A percentile compares a stretch with the other conserved stretches of the same genome.
Evolutionary conservation across 2,113 vertebrate genomes (phyloP).

Genomic region (Bambusicola thoracicus): DNA sequence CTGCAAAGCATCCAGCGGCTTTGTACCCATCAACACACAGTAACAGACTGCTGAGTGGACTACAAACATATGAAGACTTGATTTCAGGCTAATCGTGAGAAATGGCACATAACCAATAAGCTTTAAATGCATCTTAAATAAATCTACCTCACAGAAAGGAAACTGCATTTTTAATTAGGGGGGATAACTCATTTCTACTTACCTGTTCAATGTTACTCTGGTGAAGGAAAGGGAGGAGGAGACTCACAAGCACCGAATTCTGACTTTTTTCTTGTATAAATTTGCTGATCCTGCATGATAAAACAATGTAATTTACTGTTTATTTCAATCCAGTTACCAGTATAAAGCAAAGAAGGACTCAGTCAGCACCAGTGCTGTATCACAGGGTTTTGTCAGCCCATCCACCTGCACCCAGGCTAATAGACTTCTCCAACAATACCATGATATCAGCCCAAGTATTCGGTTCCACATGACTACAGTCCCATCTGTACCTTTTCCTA

Average conservation of each 20-base stretch:
- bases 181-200: not conserved
- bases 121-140: not conserved
- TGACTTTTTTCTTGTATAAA: slow-evolving; percentile 92
- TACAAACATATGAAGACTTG: not conserved
- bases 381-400: not conserved
- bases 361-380: not conserved
- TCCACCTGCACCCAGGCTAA: not conserved
- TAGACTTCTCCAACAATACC: fast-evolving
- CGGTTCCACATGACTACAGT: not conserved
- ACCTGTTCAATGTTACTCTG: slow-evolving; percentile 85
- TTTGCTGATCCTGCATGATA: slow-evolving; percentile 85
- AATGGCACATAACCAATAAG: not conserved
- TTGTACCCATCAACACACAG: fast-evolving
- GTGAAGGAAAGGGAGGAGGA: slow-evolving; percentile 91
- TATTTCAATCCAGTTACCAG: not conserved
- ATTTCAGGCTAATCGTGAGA: not conserved
- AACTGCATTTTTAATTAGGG: not conserved
- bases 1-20: not conserved
- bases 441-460: not conserved
- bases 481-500: not conserved
- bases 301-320: not conserved
- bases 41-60: fast-evolving
- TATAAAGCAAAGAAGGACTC: not conserved
- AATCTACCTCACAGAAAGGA: not conserved
- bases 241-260: slow-evolving; percentile 87